Evolutionary conservation across 1,140 invertebrate genomes (phyloP).

Genomic region (Pogonus chalceus): DNA sequence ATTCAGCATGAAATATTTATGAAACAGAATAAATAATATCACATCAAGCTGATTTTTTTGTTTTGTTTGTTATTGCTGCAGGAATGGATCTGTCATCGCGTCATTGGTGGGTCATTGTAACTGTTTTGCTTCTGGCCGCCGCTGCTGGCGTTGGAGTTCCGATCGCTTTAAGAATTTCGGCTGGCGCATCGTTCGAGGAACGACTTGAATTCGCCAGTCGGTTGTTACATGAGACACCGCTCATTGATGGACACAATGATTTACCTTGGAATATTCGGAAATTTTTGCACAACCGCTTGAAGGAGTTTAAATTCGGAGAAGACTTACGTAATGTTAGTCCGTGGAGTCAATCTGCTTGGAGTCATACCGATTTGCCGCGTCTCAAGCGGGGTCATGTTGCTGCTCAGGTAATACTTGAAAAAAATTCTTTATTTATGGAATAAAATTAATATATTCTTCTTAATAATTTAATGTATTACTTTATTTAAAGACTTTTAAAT

Average conservation of each 20-base stretch:
- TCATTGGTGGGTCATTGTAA: constrained; percentile 55
- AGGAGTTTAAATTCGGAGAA: constrained; percentile 63
- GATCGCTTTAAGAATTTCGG: constrained; percentile 50
- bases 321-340: constrained; percentile 64
- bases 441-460: no score
- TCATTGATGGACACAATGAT: constrained; percentile 79
- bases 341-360: constrained; percentile 65
- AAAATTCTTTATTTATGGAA: no score
- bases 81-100: constrained; percentile 42
- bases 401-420: no score
- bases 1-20: no score
- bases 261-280: constrained; percentile 82
- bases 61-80: constrained; percentile 20
- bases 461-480: no score
- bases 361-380: constrained; percentile 74
- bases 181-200: constrained; percentile 53
- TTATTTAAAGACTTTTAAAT: no score
- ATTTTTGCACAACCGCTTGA: constrained; percentile 76
- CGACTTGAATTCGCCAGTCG: constrained; percentile 49
- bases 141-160: constrained; percentile 56
- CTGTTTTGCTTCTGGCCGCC: constrained; percentile 51
- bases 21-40: no score
- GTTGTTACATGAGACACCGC: constrained; percentile 51
- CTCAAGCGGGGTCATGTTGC: constrained; percentile 69
- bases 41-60: no score